Base-by-base conservation (phyloP, 2,113 vertebrate genomes). In the Takifugu bimaculatus region DNA sequence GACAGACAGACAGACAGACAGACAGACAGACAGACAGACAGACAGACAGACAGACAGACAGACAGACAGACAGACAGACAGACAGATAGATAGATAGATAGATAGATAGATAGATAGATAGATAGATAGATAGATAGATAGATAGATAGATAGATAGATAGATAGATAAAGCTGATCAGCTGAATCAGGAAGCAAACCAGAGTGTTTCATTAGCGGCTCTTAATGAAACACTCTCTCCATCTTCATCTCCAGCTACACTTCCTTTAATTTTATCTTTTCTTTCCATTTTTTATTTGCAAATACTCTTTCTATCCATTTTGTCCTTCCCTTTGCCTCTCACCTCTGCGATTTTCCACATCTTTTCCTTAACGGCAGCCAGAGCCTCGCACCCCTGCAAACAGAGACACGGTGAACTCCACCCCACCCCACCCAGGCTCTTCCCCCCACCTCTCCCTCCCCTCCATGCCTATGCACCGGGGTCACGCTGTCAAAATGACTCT, bases 401-500 rank as follows among this genome's bases (percentile, higher is more conserved):
- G 91, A 95, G 90, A 92, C 92, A 93, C 93, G 92, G 88, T 90
- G 91, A 80, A 76, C 73, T 49, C 77, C 71, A 20, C 57, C 59
- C 43, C 3, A 10, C 43, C 43, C 12, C 43, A 26, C 50, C 29
- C 45, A 14, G 4, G 57, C 32, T 44, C 43, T 25, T 45, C 54
- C 27, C 50, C 27, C 50, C 13, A 4, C 60, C 27, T 32, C 49
- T n/a, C 54, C 54, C 27, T 14, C 47, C 51, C 35, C 57, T 45
- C n/a, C 52, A 88, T 75, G 88, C 87, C 90, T 74, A 84, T 84
- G 88, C 90, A 78, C 82, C 81, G 66, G 91, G 90, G 92, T 95
- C 92, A 93, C 88, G 43, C 93, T 91, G 86, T 93, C 93, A 95
- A 98, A 97, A 98, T 98, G 94, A 97, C 95, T 96, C 92, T 96